Base-by-base conservation (phyloP, 2,113 vertebrate genomes). In the Cheilinus undulatus region DNA sequence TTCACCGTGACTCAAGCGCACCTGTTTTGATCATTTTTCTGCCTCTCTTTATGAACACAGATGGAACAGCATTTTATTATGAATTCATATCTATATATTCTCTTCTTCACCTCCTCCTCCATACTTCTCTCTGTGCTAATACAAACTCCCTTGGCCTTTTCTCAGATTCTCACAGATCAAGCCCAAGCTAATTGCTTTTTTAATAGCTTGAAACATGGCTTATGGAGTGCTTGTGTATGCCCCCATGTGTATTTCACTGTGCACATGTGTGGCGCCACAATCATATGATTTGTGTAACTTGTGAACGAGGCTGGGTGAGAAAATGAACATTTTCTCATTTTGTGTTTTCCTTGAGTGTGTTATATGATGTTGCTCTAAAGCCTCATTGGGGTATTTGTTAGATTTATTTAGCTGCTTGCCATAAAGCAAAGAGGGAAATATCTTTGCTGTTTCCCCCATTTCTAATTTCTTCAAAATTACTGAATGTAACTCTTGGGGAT, bases 181-280 rank as follows among this genome's bases (percentile, higher is more conserved):
- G 60, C 80, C 58, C 20, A 49, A 85, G 69, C 73, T 85, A 84
- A 89, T 85, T 85, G 85, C 80, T 84, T 89, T 89, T 89, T 85
- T 84, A 88, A 87, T 83, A 66, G 80, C 80, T 73, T 61, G 49
- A 46, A 83, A 72, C 85, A 81, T 73, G 75, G 68, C 58, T 78
- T 80, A 80, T 76, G 82, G 79, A 86, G 74, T 70, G 65, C 5
- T 27, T 50, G 60, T 51, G 66, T 76, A 50, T 66, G 53, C 66
- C 69, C 78, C 57, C 49, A 17, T 66, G 83, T 74, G 64, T 62
- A 76, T 79, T 77, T 43, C 13, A 63, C 14, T 65, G 49, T 51
- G 64, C 48, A 63, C 51, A 67, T 49, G 24, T 63, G 22, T 28
- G 32, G 40, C 71, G 51, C 23, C 30, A 38, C 38, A 49, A 38